Evolutionary conservation across 2,888 invertebrate genomes (phyloP).

Genomic region (Cryptus viduatorius): DNA sequence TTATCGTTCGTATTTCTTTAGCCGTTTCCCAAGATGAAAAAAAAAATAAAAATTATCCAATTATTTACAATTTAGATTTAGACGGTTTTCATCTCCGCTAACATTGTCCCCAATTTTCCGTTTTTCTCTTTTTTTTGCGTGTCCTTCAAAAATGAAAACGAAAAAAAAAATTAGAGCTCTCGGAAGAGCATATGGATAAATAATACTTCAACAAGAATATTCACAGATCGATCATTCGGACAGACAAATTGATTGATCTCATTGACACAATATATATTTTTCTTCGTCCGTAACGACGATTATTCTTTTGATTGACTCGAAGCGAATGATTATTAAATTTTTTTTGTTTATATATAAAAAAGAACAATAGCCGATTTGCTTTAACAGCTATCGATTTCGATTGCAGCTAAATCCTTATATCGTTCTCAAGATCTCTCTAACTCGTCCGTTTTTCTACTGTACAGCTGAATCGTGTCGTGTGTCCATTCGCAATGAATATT

Average conservation of each 20-base stretch:
- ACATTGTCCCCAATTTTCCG: conserved; percentile 57
- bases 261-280: conserved; percentile 58
- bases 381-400: background rate
- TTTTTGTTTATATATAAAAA: background rate
- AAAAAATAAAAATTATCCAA: conserved; percentile 29
- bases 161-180: conserved; percentile 10
- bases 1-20: conserved; percentile 39
- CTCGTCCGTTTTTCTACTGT: conserved; percentile 10
- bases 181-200: conserved; percentile 51
- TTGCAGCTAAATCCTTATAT: conserved; percentile 13
- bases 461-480: conserved; percentile 51
- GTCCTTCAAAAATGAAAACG: background rate
- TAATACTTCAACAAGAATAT: conserved; percentile 57
- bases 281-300: conserved; percentile 54
- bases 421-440: conserved; percentile 16
- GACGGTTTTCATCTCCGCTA: conserved; percentile 50
- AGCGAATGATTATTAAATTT: background rate
- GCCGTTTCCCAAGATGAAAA: conserved; percentile 48
- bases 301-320: conserved; percentile 45
- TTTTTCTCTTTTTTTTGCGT: conserved; percentile 26
- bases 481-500: conserved; percentile 45
- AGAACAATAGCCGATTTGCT: conserved; percentile 8
- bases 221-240: conserved; percentile 49
- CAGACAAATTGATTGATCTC: conserved; percentile 58
- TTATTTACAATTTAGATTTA: conserved; percentile 69